Evolutionary conservation across 2,888 invertebrate species (phyloP).

Genomic region (Liodrosophila aerea): DNA sequence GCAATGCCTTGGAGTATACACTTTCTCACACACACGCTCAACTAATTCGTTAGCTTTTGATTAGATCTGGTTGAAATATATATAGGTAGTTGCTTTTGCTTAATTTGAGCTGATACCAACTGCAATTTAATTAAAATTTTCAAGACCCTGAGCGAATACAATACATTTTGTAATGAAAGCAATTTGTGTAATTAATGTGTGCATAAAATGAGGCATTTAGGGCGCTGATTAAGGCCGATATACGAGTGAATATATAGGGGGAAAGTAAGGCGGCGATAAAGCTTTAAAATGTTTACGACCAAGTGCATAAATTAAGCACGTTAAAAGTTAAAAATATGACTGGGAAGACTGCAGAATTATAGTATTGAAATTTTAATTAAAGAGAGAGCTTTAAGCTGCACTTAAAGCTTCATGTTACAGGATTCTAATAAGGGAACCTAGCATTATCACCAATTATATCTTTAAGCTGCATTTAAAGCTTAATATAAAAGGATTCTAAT

Average conservation of each 20-base stretch:
- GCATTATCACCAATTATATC: too few relatives aligned
- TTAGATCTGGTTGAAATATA: conserved; percentile 6
- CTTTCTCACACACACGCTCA: conserved; percentile 8
- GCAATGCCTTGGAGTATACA: conserved; percentile 9
- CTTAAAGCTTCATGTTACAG: too few relatives aligned
- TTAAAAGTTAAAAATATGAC: too few relatives aligned
- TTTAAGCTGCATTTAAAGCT: too few relatives aligned
- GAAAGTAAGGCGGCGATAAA: conserved; percentile 2
- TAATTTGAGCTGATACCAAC: too few relatives aligned
- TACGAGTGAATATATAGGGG: too few relatives aligned
- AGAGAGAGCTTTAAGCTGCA: too few relatives aligned
- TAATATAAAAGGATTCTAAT: too few relatives aligned
- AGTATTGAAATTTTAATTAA: too few relatives aligned
- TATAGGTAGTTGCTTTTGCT: too few relatives aligned
- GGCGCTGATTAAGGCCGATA: conserved; percentile 12
- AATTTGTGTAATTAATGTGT: conserved; percentile 38
- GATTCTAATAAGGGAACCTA: too few relatives aligned
- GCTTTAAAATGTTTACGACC: not conserved
- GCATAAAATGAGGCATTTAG: conserved; percentile 22
- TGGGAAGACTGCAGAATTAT: too few relatives aligned
- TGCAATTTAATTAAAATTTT: conserved; percentile 1
- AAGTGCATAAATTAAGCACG: not conserved
- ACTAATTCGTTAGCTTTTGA: conserved; percentile 4
- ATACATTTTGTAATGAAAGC: conserved; percentile 34
- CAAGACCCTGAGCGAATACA: conserved; percentile 6